Evolutionary conservation across 2,113 vertebrate genomes (phyloP), one percentile per base, ranked within the genome.

Genomic region (Ardeotis arabs): DNA sequence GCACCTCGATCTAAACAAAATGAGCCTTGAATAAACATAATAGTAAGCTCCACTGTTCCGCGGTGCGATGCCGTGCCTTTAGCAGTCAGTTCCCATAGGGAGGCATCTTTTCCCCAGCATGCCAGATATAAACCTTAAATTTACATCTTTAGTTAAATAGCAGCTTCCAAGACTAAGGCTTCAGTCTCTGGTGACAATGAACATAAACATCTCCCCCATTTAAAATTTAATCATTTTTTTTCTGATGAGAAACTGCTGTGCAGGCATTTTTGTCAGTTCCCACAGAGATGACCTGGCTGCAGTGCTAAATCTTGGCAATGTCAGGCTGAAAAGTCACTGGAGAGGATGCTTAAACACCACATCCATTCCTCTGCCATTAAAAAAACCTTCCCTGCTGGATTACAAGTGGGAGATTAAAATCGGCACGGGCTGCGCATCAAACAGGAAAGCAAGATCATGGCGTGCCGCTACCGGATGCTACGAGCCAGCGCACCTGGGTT

Each of bases 91-190:
- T 88, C 88, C 82, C 96, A 22, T 20, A 25, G 29, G 75, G 63
- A 92, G 53, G 14, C 39, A 44, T 68, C 58, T 52, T 67, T 58
- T 87, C 53, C 84, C 37, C 55, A 78, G 64, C 53, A 14, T 21
- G 67, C 59, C 73, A 79, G 82, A 53, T 85, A 62, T 35, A 93
- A 95, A 83, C 79, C 88, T 88, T 37, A 31, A n/a, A 94, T 94
- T 95, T 95, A 86, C 85, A 83, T 76, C 83, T 83, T 72, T 28
- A 22, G 85, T 83, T 93, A 90, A 94, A 93, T 2, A 92, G 82
- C 85, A 80, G 88, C 75, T 88, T 94, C 75, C 70, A 17, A 60
- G 63, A 49, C 47, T 18, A 52, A 87, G 70, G 31, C 58, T 85
- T 76, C 82, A 16, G 94, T 88, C 90, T 90, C 88, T 29, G 6